Evolutionary conservation across 2,797 vertebrate genomes (phyloP).

Genomic region (Pempheris klunzingeri): DNA sequence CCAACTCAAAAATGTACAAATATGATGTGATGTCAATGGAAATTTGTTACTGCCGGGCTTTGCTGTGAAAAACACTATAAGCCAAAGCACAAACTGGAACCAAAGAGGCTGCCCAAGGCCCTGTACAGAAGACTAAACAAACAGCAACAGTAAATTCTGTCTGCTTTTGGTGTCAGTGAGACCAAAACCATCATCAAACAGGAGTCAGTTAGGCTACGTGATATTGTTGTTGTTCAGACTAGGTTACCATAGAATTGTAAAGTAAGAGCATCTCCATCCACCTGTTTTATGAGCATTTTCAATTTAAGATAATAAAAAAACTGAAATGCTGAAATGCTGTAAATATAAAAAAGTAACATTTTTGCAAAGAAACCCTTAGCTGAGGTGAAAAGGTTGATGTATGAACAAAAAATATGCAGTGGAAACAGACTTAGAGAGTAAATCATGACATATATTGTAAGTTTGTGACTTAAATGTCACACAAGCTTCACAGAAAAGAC

Average conservation of each 20-base stretch:
- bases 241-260: not conserved
- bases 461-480: too few species aligned
- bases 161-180: too few species aligned
- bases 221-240: not conserved
- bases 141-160: not conserved
- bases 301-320: too few species aligned
- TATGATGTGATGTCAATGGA: not conserved
- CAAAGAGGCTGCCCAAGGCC: not conserved
- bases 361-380: not conserved
- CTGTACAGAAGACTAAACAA: not conserved
- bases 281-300: too few species aligned
- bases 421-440: not conserved
- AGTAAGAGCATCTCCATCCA: not conserved
- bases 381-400: not conserved
- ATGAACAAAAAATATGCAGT: too few species aligned
- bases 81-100: not conserved
- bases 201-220: too few species aligned
- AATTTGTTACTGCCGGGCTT: not conserved
- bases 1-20: constrained; percentile 5
- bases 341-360: too few species aligned
- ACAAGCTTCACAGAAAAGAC: too few species aligned
- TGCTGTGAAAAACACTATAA: not conserved
- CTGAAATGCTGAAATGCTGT: too few species aligned
- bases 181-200: not conserved
- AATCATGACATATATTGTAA: not conserved